A percentile compares a stretch with the other conserved stretches of the same genome.
Conservation (phyloP, 2,888 invertebrate species). For the Argyresthia albistria region DNA sequence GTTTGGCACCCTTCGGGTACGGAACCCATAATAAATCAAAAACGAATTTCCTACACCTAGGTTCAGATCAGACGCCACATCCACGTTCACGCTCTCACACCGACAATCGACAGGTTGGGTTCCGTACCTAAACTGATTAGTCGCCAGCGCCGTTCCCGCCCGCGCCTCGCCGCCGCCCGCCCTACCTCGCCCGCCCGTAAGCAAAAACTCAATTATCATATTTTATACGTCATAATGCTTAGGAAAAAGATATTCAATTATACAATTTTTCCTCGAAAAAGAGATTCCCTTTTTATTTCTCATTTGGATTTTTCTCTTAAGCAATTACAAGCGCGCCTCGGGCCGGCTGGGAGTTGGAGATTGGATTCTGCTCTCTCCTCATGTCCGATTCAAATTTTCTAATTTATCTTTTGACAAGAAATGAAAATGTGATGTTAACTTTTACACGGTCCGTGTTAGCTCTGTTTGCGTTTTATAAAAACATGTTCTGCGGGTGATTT, state of each 20-base stretch:
- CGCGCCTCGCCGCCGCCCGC: constrained; percentile 30
- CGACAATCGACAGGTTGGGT: neutral
- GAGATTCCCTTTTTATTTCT: constrained; percentile 71
- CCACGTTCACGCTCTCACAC: neutral
- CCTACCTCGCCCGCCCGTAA: constrained; percentile 34
- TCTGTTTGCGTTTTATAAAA: constrained; percentile 60
- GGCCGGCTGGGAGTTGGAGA: constrained; percentile 32
- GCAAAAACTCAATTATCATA: constrained; percentile 70
- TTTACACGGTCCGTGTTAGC: constrained; percentile 48
- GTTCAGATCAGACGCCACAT: neutral
- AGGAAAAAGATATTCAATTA: constrained; percentile 70
- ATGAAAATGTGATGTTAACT: constrained; percentile 55
- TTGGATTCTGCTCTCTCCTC: constrained; percentile 29
- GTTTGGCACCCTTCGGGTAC: too few relatives aligned
- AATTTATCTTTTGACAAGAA: constrained; percentile 63
- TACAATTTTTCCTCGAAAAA: constrained; percentile 69
- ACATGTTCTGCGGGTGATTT: constrained; percentile 51
- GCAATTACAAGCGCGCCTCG: constrained; percentile 60
- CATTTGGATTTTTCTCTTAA: constrained; percentile 73
- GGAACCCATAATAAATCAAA: too few relatives aligned
- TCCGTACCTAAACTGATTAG: neutral
- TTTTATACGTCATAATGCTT: constrained; percentile 72
- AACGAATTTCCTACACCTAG: too few relatives aligned
- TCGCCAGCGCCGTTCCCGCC: constrained; percentile 10
- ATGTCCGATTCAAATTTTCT: constrained; percentile 41